These are phyloP conservation scores for Oreochromis mossambicus DNA, from an alignment of 2,797 vertebrate species.

Conservation along the genomic window DNA sequence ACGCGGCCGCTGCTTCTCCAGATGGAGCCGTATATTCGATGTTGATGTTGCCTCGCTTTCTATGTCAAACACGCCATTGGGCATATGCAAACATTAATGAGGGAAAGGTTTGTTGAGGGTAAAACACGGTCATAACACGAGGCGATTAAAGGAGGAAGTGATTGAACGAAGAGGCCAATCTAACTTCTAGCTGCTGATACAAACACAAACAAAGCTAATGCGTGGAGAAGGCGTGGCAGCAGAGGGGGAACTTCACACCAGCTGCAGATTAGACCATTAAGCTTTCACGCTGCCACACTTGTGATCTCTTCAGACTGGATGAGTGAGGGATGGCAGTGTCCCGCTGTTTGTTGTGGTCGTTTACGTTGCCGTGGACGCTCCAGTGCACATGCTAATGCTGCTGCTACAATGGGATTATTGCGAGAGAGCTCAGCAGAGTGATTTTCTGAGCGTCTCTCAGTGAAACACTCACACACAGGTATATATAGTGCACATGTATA, in stretches of 20 bases:
- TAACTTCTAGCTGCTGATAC: background rate
- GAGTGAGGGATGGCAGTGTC: background rate
- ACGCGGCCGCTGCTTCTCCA: background rate
- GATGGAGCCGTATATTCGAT: background rate
- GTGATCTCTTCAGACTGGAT: slow-evolving; percentile 27
- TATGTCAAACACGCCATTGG: background rate
- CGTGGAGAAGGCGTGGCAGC: background rate
- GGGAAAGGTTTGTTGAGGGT: background rate
- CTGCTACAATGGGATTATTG: slow-evolving; percentile 46
- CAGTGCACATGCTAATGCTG: slow-evolving; percentile 13
- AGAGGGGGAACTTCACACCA: background rate
- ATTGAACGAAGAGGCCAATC: background rate
- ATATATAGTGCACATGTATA: background rate
- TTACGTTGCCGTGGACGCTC: slow-evolving; percentile 26
- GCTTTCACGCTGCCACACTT: background rate
- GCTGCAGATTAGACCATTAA: background rate
- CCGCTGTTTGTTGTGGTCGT: slow-evolving; percentile 26
- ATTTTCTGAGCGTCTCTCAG: background rate
- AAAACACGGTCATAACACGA: background rate
- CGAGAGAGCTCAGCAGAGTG: background rate
- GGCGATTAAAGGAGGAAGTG: background rate
- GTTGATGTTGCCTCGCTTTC: background rate
- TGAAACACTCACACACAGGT: background rate
- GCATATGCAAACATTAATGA: background rate
- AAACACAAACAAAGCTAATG: background rate